Conservation (phyloP, 1,140 invertebrate genomes). For the Penaeus chinensis region DNA sequence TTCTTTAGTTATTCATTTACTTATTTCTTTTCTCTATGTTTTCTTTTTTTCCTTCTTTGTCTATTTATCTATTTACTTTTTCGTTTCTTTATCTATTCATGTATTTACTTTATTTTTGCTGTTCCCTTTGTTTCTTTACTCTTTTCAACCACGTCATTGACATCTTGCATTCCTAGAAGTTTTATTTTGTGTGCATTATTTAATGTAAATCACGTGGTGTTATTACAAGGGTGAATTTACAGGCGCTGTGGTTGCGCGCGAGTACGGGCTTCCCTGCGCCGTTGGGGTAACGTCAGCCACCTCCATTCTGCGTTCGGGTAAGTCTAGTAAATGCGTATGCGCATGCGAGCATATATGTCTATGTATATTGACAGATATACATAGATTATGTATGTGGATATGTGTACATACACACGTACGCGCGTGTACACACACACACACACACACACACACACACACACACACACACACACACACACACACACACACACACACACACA, state of each 20-base stretch:
- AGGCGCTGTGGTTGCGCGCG: slow-evolving; percentile 85
- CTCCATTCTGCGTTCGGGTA: slow-evolving; percentile 77
- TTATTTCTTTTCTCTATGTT: neutral
- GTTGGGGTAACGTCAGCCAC: slow-evolving; percentile 80
- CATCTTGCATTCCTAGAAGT: too few relatives aligned
- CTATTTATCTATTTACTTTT: neutral
- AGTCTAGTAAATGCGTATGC: neutral
- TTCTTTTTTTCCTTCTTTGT: neutral
- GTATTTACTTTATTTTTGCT: neutral
- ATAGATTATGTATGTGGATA: neutral
- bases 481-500: neutral
- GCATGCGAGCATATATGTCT: neutral
- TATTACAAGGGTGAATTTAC: neutral
- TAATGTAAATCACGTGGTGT: too few relatives aligned
- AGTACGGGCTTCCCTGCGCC: slow-evolving; percentile 86
- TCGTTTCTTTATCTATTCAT: neutral
- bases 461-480: neutral
- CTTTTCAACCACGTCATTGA: too few relatives aligned
- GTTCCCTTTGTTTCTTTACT: neutral
- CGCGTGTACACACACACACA: neutral
- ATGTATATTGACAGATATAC: neutral
- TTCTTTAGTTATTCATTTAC: neutral
- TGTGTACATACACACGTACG: too few relatives aligned
- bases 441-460: neutral
- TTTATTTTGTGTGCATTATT: too few relatives aligned